phyloP scores from a whole-genome alignment of 2,797 vertebrate species.

The Helicolenus hilgendorfi region DNA sequence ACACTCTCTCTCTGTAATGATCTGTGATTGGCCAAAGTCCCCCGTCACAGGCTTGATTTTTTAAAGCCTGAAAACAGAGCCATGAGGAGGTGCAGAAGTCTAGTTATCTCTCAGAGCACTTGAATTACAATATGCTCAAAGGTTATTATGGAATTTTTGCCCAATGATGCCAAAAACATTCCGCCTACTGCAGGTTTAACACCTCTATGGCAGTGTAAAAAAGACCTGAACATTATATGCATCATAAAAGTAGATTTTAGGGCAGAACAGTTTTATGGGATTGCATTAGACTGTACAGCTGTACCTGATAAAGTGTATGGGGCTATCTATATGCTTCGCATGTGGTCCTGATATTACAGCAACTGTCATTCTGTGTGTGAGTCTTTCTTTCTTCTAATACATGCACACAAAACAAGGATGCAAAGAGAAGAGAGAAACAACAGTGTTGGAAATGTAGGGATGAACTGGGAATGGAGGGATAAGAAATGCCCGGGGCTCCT shows the following conservation, averaged over 20 bases:
- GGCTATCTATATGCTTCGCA: not conserved
- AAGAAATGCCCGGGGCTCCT: conserved; percentile 62
- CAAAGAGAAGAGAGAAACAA: not conserved
- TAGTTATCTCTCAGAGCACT: too few species aligned
- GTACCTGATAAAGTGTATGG: not conserved
- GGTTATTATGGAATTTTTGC: too few species aligned
- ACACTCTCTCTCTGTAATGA: too few species aligned
- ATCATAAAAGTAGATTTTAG: not conserved
- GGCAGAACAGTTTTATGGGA: not conserved
- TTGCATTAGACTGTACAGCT: not conserved
- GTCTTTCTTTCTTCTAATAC: not conserved
- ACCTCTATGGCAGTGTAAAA: not conserved
- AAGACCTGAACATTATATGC: not conserved
- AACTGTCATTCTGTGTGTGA: not conserved
- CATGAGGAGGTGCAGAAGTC: too few species aligned
- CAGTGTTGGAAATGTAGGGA: conserved; percentile 17
- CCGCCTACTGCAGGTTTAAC: not conserved
- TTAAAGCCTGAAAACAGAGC: too few species aligned
- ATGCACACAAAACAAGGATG: not conserved
- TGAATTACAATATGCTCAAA: accelerated
- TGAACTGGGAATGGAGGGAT: conserved; percentile 44
- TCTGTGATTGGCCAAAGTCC: too few species aligned
- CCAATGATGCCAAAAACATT: too few species aligned
- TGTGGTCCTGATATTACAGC: not conserved
- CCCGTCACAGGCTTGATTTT: too few species aligned